phyloP scores from a whole-genome alignment of 2,797 vertebrate species.

The Tapera naevia region DNA sequence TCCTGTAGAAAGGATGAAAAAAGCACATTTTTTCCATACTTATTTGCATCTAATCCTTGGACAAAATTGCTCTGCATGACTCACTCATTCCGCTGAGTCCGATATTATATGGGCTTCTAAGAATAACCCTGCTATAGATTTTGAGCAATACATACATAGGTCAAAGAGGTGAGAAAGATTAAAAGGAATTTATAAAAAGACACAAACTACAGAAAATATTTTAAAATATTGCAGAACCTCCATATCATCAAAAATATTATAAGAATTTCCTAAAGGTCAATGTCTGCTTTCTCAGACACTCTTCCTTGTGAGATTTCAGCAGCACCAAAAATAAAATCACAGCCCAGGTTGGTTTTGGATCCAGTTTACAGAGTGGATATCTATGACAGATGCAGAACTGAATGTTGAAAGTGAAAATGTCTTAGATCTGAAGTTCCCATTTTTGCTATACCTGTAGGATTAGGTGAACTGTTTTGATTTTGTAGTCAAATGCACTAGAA shows the following conservation, averaged over 20 bases:
- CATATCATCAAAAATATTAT: background rate
- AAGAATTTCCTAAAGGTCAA: background rate
- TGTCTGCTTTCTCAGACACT: background rate
- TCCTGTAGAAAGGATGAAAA: background rate
- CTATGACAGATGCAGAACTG: background rate
- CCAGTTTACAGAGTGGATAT: background rate
- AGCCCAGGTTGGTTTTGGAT: background rate
- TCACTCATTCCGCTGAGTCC: background rate
- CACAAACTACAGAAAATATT: background rate
- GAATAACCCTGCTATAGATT: background rate
- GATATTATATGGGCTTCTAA: background rate
- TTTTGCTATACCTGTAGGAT: background rate
- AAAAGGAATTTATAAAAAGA: background rate
- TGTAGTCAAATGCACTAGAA: background rate
- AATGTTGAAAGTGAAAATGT: background rate
- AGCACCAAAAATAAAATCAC: background rate
- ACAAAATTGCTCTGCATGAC: conserved; percentile 4
- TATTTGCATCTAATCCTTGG: background rate
- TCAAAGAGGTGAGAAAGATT: background rate
- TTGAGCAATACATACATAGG: background rate
- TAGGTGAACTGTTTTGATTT: background rate
- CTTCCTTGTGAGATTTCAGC: background rate
- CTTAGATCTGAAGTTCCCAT: background rate
- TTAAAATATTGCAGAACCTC: background rate
- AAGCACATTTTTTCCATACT: background rate